Evolutionary conservation across 2,797 vertebrate genomes (phyloP).

Genomic region (Leptodactylus fallax): DNA sequence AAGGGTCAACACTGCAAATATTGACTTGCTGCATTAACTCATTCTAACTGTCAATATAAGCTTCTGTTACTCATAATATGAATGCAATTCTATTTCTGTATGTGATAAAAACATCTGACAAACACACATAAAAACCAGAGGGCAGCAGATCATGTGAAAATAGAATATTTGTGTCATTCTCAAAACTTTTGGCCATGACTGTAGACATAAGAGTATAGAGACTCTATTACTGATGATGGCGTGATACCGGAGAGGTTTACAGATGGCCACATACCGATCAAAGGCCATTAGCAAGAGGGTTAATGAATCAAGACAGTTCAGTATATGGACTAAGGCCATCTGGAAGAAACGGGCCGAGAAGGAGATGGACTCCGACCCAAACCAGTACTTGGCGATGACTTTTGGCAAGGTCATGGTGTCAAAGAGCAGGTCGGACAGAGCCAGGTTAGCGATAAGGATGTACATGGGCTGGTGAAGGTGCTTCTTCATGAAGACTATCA

Average conservation of each 20-base stretch:
- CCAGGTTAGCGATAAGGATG: conserved; percentile 66
- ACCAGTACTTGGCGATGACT: conserved; percentile 65
- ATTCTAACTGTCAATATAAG: too few species aligned
- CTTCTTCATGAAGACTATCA: conserved; percentile 53
- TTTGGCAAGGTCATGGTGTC: conserved; percentile 66
- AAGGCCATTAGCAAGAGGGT: conserved; percentile 69
- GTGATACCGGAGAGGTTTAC: conserved; percentile 45
- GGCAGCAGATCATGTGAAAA: too few species aligned
- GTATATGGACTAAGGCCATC: conserved; percentile 66
- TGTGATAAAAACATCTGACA: too few species aligned
- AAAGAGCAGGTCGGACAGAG: conserved; percentile 66
- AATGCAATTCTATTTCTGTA: too few species aligned
- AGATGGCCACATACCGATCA: conserved; percentile 66
- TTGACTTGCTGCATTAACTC: too few species aligned
- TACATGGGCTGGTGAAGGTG: conserved; percentile 69
- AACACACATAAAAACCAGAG: too few species aligned
- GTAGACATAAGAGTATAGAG: background rate
- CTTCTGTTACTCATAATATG: too few species aligned
- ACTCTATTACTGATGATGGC: background rate
- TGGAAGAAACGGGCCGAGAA: conserved; percentile 66
- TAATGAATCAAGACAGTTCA: conserved; percentile 65
- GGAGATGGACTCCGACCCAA: conserved; percentile 61
- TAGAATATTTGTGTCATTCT: too few species aligned
- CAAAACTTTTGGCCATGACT: too few species aligned
- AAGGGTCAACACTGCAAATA: too few species aligned